These are phyloP conservation scores for Tursiops truncatus DNA, from an alignment of 2,113 vertebrate genomes.

Conservation along the genomic window DNA sequence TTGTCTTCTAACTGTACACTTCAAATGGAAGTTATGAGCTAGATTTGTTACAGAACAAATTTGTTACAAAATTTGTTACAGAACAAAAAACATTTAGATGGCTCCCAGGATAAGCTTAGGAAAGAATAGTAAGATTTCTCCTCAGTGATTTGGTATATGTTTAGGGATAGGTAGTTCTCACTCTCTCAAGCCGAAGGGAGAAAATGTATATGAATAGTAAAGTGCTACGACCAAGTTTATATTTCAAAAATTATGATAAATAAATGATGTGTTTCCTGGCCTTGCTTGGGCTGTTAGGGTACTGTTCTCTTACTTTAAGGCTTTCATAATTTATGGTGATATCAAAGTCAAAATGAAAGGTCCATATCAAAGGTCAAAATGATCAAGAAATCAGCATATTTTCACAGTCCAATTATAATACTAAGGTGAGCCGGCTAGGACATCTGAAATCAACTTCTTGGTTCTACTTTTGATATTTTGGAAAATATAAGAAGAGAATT, in stretches of 20 bases:
- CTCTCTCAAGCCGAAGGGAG: neutral
- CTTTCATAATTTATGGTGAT: neutral
- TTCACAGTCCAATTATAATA: neutral
- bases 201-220: neutral
- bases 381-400: neutral
- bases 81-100: neutral
- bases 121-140: neutral
- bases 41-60: neutral
- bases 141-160: neutral
- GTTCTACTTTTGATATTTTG: neutral
- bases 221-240: neutral
- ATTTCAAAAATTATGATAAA: neutral
- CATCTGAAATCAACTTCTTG: neutral
- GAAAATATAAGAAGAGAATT: neutral
- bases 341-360: constrained; percentile 7
- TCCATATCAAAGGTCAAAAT: neutral
- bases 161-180: constrained; percentile 14
- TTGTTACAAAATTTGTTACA: neutral
- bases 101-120: neutral
- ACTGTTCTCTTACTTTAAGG: neutral
- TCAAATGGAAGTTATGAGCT: neutral
- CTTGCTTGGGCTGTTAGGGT: neutral
- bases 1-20: neutral
- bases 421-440: neutral
- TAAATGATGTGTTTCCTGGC: neutral